Evolutionary conservation across 1,140 invertebrate genomes (phyloP).

Genomic region (Meloidogyne exigua): DNA sequence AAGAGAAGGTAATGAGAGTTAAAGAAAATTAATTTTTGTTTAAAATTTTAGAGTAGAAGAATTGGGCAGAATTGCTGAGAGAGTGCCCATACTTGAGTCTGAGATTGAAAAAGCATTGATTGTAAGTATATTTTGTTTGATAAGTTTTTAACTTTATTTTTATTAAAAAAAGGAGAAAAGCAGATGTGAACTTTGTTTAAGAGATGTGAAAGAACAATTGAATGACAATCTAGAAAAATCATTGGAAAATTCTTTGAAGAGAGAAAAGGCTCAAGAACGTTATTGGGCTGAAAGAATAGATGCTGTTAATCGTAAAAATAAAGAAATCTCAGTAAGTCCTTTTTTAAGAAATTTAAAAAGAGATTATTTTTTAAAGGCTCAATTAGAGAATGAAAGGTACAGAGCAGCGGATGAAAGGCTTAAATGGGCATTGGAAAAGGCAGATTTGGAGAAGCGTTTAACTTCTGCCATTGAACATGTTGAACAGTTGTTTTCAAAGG

Average conservation of each 20-base stretch:
- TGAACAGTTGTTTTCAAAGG: slow-evolving; percentile 40
- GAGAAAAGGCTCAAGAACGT: slow-evolving; percentile 42
- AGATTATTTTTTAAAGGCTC: slow-evolving; percentile 26
- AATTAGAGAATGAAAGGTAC: slow-evolving; percentile 1
- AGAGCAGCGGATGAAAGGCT: slow-evolving; percentile 4
- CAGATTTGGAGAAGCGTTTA: slow-evolving; percentile 51
- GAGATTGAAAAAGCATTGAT: slow-evolving; percentile 46
- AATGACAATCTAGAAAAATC: slow-evolving; percentile 37
- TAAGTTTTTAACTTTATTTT: slow-evolving; percentile 25
- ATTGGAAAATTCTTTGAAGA: neutral
- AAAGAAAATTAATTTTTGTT: neutral
- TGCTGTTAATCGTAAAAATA: slow-evolving; percentile 39
- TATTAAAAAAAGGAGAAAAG: slow-evolving; percentile 43
- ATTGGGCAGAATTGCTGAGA: slow-evolving; percentile 40
- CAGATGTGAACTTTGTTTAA: slow-evolving; percentile 48
- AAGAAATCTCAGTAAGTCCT: neutral
- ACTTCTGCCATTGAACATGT: slow-evolving; percentile 55
- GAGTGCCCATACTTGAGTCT: slow-evolving; percentile 44
- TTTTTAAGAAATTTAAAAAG: neutral
- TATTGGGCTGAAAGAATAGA: slow-evolving; percentile 47
- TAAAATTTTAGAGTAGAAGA: slow-evolving; percentile 40
- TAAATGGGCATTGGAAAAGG: slow-evolving; percentile 35
- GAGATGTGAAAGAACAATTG: slow-evolving; percentile 39
- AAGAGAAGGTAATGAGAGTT: slow-evolving; percentile 21
- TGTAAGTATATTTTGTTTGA: neutral